Conservation (phyloP, 2,797 vertebrate genomes). For the Eurystomus glaucurus region DNA sequence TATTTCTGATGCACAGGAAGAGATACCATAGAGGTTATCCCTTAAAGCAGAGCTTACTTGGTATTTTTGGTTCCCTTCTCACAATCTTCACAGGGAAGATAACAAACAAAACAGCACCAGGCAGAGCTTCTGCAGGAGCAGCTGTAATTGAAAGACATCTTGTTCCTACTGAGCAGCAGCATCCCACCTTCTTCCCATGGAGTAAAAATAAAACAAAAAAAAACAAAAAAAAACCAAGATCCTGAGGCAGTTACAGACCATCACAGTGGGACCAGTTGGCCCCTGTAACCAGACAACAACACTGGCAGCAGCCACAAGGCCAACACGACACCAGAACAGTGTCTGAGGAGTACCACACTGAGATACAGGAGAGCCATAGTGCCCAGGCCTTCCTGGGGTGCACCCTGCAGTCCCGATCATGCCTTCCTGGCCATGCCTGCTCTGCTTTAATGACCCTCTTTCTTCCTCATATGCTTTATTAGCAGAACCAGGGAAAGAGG, state of each 20-base stretch:
- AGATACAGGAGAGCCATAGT: not conserved
- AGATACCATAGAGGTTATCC: not conserved
- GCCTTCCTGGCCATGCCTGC: not conserved
- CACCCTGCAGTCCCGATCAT: rapidly evolving
- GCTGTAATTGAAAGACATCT: constrained; percentile 17
- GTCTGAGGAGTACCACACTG: rapidly evolving
- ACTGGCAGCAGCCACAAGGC: rapidly evolving
- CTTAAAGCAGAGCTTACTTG: not conserved
- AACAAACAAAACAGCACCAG: not conserved
- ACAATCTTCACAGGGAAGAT: not conserved
- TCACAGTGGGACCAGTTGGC: not conserved
- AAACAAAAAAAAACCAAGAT: too few relatives aligned
- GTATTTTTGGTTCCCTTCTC: not conserved
- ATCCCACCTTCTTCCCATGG: not conserved
- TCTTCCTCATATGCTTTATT: not conserved
- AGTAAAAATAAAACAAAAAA: not conserved
- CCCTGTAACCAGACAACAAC: not conserved
- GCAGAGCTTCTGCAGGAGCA: not conserved
- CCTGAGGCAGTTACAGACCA: not conserved
- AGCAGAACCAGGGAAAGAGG: not conserved
- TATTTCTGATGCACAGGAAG: not conserved
- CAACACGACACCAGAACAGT: rapidly evolving
- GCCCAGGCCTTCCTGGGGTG: not conserved
- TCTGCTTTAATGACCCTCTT: not conserved
- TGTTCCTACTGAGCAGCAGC: not conserved